Percentiles rank a stretch among this genome's conserved stretches.
Evolutionary conservation across 2,888 invertebrate genomes (phyloP).

Genomic region (Acrocyrtus sp.): DNA sequence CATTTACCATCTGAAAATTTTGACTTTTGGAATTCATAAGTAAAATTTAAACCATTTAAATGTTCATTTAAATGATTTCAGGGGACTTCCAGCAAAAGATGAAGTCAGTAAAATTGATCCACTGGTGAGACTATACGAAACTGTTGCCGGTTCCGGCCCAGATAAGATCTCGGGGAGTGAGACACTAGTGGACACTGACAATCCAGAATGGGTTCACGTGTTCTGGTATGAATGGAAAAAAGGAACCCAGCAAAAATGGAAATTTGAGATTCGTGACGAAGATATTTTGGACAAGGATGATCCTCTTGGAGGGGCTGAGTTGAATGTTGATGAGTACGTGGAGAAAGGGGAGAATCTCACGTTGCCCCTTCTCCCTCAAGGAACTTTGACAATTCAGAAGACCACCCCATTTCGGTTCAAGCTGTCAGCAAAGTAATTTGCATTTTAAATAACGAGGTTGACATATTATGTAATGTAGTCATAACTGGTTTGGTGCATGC

Average conservation of each 20-base stretch:
- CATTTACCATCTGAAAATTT: conserved; percentile 2
- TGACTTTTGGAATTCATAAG: neutral
- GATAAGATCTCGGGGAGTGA: conserved; percentile 56
- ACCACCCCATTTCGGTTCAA: conserved; percentile 57
- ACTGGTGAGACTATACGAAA: conserved; percentile 52
- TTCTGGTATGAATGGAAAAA: conserved; percentile 57
- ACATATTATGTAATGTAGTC: neutral
- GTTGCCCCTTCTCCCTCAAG: conserved; percentile 45
- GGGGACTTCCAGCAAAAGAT: conserved; percentile 51
- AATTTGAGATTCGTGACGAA: conserved; percentile 56
- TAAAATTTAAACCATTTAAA: neutral
- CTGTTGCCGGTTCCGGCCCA: conserved; percentile 41
- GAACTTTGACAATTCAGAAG: conserved; percentile 52
- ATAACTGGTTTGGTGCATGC: too few relatives aligned
- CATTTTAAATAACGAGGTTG: neutral
- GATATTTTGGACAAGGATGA: conserved; percentile 57
- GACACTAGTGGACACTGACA: conserved; percentile 45
- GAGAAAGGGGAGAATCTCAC: conserved; percentile 54
- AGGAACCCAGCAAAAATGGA: conserved; percentile 53
- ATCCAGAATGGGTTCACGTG: conserved; percentile 59
- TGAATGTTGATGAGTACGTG: conserved; percentile 59
- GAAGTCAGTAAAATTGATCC: conserved; percentile 54
- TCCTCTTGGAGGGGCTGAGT: conserved; percentile 55
- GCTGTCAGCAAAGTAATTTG: conserved; percentile 56
- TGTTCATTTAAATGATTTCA: conserved; percentile 14